Conservation (phyloP, 2,113 vertebrate genomes). For the Spea multiplicata region DNA sequence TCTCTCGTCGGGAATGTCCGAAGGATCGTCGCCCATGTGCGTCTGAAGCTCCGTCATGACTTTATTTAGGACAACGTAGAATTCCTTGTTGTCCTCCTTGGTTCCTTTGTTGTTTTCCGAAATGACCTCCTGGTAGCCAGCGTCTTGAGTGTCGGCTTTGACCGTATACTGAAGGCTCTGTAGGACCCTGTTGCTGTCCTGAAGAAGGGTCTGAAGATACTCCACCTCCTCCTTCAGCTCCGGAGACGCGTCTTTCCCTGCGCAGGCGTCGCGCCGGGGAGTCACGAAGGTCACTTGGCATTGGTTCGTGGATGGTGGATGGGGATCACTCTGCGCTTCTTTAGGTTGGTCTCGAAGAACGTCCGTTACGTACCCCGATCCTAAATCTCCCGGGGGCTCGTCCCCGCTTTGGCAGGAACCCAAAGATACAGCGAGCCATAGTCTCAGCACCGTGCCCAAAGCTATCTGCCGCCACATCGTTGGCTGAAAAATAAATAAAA, state of each 20-base stretch:
- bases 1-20: constrained; percentile 50
- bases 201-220: constrained; percentile 67
- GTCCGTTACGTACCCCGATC: constrained; percentile 56
- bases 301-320: constrained; percentile 48
- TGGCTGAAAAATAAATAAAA: constrained; percentile 43
- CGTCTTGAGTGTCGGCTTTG: constrained; percentile 63
- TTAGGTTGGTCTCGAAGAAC: constrained; percentile 33
- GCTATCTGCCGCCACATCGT: constrained; percentile 52
- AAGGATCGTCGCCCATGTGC: constrained; percentile 62
- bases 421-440: constrained; percentile 52
- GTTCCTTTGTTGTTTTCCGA: constrained; percentile 65
- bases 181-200: constrained; percentile 64
- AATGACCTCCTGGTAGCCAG: constrained; percentile 70
- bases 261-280: constrained; percentile 24
- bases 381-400: constrained; percentile 51
- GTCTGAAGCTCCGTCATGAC: constrained; percentile 68
- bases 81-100: constrained; percentile 65
- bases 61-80: constrained; percentile 65
- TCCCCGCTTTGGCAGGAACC: constrained; percentile 60
- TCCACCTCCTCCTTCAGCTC: constrained; percentile 62
- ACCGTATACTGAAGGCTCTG: constrained; percentile 67
- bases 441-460: constrained; percentile 55
- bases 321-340: constrained; percentile 45
- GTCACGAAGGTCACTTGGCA: constrained; percentile 71
- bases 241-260: constrained; percentile 44